Percentiles rank a stretch among this genome's conserved stretches.
Evolutionary conservation across 2,113 vertebrate genomes (phyloP).

Genomic region (Pao palembangensis): DNA sequence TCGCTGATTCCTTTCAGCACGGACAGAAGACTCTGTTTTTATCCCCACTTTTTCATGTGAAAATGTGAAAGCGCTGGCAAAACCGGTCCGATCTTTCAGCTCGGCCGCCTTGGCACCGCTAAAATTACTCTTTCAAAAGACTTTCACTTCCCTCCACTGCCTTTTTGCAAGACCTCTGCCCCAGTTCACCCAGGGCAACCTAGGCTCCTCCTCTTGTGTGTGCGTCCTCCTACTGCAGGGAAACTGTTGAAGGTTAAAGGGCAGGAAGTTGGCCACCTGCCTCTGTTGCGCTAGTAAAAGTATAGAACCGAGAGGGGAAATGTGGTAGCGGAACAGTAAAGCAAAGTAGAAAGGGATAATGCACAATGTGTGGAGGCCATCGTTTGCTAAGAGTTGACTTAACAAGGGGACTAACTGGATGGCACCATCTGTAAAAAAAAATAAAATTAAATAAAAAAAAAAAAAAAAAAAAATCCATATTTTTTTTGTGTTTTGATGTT

Average conservation of each 20-base stretch:
- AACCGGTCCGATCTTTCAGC: conserved; percentile 28
- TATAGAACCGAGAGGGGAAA: conserved; percentile 48
- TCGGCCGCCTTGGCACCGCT: conserved; percentile 34
- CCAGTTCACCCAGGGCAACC: conserved; percentile 73
- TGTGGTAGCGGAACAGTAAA: conserved; percentile 23
- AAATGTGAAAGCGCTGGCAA: conserved; percentile 5
- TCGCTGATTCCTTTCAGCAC: conserved; percentile 4
- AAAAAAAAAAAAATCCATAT: no score
- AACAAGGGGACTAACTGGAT: neutral
- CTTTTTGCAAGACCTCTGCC: conserved; percentile 69
- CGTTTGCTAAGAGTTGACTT: conserved; percentile 22
- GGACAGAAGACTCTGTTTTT: neutral
- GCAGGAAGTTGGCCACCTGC: conserved; percentile 73
- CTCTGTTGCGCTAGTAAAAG: conserved; percentile 66
- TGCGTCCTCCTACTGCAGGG: conserved; percentile 55
- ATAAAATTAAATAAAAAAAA: no score
- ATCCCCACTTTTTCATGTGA: conserved; percentile 15
- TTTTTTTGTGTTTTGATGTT: neutral
- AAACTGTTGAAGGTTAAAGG: conserved; percentile 73
- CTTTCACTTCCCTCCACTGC: conserved; percentile 56
- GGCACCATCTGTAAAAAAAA: no score
- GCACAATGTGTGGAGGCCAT: conserved; percentile 6
- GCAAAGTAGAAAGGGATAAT: conserved; percentile 20
- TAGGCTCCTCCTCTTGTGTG: conserved; percentile 69
- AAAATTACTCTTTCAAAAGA: conserved; percentile 59